Evolutionary conservation across 2,113 vertebrate species (phyloP).

Genomic region (Lepus americanus): DNA sequence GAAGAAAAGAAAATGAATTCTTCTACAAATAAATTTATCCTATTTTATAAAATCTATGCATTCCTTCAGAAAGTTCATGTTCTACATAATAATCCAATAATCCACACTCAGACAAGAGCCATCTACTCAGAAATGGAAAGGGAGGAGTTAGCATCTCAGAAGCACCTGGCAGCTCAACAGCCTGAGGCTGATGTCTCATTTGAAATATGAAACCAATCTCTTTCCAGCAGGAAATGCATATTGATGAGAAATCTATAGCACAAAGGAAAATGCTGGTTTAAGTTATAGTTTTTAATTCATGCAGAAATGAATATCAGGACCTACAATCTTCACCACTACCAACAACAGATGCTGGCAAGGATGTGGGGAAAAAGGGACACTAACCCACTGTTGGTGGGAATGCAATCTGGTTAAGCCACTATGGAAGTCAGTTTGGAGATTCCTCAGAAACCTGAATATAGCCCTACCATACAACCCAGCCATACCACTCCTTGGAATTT

Average conservation of each 20-base stretch:
- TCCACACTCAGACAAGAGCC: background rate
- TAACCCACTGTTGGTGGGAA: too few relatives aligned
- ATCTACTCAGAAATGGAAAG: background rate
- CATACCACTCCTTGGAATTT: too few relatives aligned
- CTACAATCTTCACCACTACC: background rate
- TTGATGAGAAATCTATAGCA: background rate
- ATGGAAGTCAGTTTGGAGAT: too few relatives aligned
- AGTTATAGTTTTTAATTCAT: background rate
- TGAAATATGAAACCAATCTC: background rate
- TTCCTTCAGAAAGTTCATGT: background rate
- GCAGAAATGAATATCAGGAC: slow-evolving; percentile 18
- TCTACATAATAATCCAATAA: background rate
- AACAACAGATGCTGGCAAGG: background rate
- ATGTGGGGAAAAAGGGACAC: too few relatives aligned
- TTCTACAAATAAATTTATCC: background rate
- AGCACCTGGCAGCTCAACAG: background rate
- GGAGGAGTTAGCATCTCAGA: background rate
- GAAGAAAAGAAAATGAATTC: background rate
- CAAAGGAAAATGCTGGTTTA: slow-evolving; percentile 1
- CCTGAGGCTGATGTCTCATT: background rate
- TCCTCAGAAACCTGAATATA: too few relatives aligned
- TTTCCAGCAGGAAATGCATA: background rate
- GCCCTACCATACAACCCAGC: too few relatives aligned
- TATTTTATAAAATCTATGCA: slow-evolving; percentile 17
- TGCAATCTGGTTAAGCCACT: too few relatives aligned